phyloP scores from a whole-genome alignment of 2,888 invertebrate genomes.

The Frankliniella fusca region DNA sequence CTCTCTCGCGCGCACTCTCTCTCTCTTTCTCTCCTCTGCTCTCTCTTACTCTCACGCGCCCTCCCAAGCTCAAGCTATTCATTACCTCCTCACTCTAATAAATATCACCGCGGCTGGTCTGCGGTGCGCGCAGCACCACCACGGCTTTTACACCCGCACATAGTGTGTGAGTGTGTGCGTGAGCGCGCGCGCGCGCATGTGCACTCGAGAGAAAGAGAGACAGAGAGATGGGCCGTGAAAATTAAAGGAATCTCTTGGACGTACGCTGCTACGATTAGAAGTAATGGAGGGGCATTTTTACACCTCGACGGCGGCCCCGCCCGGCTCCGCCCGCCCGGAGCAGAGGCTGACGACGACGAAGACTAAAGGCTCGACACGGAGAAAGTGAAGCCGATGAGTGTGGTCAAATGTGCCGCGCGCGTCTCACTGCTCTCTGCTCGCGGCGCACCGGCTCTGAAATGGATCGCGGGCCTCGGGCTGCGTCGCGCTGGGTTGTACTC shows the following conservation, averaged over 20 bases:
- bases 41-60: not conserved
- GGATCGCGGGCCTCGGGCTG: too few species aligned
- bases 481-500: too few species aligned
- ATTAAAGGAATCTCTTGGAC: not conserved
- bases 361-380: too few species aligned
- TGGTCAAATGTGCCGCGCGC: too few species aligned
- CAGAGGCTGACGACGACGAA: too few species aligned
- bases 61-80: not conserved
- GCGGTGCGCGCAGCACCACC: not conserved
- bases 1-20: not conserved
- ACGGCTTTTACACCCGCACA: too few species aligned
- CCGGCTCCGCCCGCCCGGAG: too few species aligned
- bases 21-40: not conserved
- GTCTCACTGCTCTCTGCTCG: too few species aligned
- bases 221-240: not conserved
- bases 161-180: too few species aligned
- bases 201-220: not conserved
- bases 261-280: not conserved
- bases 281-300: not conserved
- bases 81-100: conserved; percentile 10
- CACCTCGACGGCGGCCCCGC: not conserved
- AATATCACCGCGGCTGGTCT: not conserved
- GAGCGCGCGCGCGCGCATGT: too few species aligned
- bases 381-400: too few species aligned
- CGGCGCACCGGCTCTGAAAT: too few species aligned